Evolutionary conservation across 2,797 vertebrate species (phyloP).

Genomic region (Neosilurus hyrtlii): DNA sequence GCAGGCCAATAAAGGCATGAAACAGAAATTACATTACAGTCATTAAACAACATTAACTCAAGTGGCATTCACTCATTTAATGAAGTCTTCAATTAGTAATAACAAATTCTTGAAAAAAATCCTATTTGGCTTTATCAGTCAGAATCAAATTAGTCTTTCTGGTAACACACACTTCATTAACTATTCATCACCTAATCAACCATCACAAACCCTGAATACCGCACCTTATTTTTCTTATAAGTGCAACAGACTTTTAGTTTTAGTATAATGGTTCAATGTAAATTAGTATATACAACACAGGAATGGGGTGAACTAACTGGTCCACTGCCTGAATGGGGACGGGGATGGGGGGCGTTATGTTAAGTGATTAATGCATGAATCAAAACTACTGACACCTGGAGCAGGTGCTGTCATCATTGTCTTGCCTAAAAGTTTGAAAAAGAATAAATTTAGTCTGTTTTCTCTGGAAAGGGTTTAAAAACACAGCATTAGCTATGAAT

Average conservation of each 20-base stretch:
- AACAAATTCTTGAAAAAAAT: conserved; percentile 56
- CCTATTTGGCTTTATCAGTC: conserved; percentile 51
- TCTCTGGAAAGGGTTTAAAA: no score
- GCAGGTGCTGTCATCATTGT: no score
- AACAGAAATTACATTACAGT: conserved; percentile 44
- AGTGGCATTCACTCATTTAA: conserved; percentile 54
- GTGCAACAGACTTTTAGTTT: conserved; percentile 28
- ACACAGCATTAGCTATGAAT: no score
- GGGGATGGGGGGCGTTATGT: no score
- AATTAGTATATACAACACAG: conserved; percentile 2
- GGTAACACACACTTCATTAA: conserved; percentile 54
- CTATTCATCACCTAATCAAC: conserved; percentile 53
- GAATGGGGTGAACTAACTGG: no score
- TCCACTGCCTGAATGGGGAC: no score
- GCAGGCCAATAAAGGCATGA: conserved; percentile 34
- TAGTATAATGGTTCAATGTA: conserved; percentile 37
- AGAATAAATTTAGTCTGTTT: no score
- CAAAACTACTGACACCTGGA: no score
- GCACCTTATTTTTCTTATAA: conserved; percentile 41
- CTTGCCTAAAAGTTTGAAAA: no score
- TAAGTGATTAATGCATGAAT: no score
- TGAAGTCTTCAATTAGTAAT: conserved; percentile 59
- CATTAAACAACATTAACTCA: conserved; percentile 59
- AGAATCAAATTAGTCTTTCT: conserved; percentile 54
- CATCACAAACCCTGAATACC: conserved; percentile 45